Evolutionary conservation across 2,888 invertebrate species (phyloP), one percentile per base, ranked within the genome.

Genomic region (Diplazon laetatorius): DNA sequence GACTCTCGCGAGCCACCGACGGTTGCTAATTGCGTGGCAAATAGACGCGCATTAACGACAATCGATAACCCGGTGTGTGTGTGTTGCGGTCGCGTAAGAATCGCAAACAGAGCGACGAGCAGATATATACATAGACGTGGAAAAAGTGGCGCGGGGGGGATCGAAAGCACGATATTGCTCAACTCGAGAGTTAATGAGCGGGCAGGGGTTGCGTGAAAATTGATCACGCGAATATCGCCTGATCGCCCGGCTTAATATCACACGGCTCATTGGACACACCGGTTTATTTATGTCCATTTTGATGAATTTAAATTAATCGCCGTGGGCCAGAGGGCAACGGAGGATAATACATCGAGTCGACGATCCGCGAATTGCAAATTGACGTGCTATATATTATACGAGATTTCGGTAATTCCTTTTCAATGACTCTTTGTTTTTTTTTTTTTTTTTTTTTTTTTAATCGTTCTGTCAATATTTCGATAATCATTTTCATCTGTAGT

Each of bases 41-140:
- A 78, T 78, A 78, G 78, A 78, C 78, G 75, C 80, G 76, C 80
- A 78, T 77, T 80, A 80, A 80, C 76, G 80, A 80, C 76, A 78
- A 77, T 80, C 70, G 73, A 80, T 77, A 80, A 66, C 74, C 57
- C 66, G n/a, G n/a, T n/a, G n/a, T n/a, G n/a, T n/a, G 77, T 68
- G 70, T 70, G 80, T 77, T 68, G 77, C 70, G 80, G 76, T 71
- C 25, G 77, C 60, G 60, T 80, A 78, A 77, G 76, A 78, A 76
- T 76, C 46, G 73, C 72, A 80, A 77, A 78, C 66, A 78, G 73
- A 77, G 65, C 63, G 50, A 48, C 20, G 37, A 68, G 55, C n/a
- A n/a, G n/a, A n/a, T n/a, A n/a, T n/a, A n/a, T n/a, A n/a, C n/a
- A 52, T 42, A 74, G 14, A 59, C 60, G 30, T 16, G 44, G 37